Evolutionary conservation across 1,140 invertebrate genomes (phyloP).

Genomic region (Ceratoteleas bidentatus): DNA sequence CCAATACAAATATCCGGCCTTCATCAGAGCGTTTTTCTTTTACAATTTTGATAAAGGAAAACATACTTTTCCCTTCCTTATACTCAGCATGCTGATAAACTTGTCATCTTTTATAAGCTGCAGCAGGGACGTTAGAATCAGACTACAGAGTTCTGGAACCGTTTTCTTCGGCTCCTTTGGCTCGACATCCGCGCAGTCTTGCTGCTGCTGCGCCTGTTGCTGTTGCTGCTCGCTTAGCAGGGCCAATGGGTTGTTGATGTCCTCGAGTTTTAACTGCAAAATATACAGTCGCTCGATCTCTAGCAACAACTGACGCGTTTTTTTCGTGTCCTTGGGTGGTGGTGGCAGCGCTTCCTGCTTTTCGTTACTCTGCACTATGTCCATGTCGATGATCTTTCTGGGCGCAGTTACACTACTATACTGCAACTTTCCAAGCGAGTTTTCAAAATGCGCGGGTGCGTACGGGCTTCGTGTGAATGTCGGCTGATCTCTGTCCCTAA

Average conservation of each 20-base stretch:
- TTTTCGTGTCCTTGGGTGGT: constrained; percentile 82
- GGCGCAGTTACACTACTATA: constrained; percentile 95
- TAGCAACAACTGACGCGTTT: constrained; percentile 89
- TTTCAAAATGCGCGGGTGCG: constrained; percentile 93
- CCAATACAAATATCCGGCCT: too few species aligned
- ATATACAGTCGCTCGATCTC: constrained; percentile 90
- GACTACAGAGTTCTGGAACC: constrained; percentile 81
- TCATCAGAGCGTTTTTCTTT: too few species aligned
- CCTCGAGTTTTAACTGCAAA: constrained; percentile 87
- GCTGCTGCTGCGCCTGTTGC: constrained; percentile 74
- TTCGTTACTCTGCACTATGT: constrained; percentile 86
- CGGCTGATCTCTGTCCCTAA: constrained; percentile 76
- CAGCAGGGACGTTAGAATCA: constrained; percentile 72
- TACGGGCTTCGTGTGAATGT: constrained; percentile 84
- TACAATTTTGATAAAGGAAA: background rate
- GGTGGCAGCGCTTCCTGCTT: constrained; percentile 77
- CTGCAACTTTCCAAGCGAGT: constrained; percentile 93
- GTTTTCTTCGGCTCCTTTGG: constrained; percentile 80
- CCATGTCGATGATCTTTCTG: constrained; percentile 95
- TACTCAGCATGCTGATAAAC: constrained; percentile 85
- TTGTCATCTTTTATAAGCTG: constrained; percentile 84
- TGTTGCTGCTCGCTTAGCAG: constrained; percentile 84
- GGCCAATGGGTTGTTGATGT: constrained; percentile 87
- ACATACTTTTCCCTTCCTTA: constrained; percentile 87
- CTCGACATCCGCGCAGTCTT: constrained; percentile 31